Conservation (phyloP, 2,888 invertebrate genomes). For the Prosopocoilus inquinatus region DNA sequence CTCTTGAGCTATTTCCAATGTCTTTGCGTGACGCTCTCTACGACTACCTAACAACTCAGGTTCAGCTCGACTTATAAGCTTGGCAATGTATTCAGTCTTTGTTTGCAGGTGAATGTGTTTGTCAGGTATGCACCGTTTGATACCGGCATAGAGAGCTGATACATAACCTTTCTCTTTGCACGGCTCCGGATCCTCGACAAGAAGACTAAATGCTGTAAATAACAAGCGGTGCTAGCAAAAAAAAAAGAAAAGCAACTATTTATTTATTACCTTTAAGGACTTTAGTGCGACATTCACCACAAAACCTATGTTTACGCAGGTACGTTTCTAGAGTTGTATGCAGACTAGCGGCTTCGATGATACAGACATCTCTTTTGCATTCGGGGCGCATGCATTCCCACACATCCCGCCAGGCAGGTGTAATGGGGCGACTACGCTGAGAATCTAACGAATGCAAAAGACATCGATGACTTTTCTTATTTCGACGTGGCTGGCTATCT, state of each 20-base stretch:
- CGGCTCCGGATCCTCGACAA: constrained; percentile 81
- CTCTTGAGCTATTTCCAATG: constrained; percentile 95
- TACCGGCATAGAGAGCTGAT: constrained; percentile 80
- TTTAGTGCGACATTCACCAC: constrained; percentile 90
- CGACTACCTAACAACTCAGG: constrained; percentile 86
- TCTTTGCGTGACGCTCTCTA: constrained; percentile 91
- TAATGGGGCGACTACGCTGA: constrained; percentile 71
- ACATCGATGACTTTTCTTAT: constrained; percentile 87
- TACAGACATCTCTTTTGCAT: constrained; percentile 80
- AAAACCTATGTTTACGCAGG: constrained; percentile 90
- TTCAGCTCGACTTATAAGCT: constrained; percentile 85
- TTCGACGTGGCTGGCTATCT: constrained; percentile 76
- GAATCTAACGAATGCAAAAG: constrained; percentile 87
- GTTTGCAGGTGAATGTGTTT: constrained; percentile 86
- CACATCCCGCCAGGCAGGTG: constrained; percentile 76
- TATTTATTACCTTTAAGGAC: constrained; percentile 57
- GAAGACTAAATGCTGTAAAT: constrained; percentile 73
- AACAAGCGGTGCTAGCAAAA: constrained; percentile 6
- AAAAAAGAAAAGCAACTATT: not conserved
- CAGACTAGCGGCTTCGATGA: constrained; percentile 81
- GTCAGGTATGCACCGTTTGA: constrained; percentile 80
- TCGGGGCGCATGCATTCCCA: constrained; percentile 83
- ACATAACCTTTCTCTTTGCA: constrained; percentile 88
- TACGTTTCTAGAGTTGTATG: constrained; percentile 87
- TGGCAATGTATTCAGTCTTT: constrained; percentile 85